Percentiles rank a stretch among this genome's conserved stretches.
Conservation (phyloP, 2,113 vertebrate genomes). For the Syngnathoides biaculeatus region DNA sequence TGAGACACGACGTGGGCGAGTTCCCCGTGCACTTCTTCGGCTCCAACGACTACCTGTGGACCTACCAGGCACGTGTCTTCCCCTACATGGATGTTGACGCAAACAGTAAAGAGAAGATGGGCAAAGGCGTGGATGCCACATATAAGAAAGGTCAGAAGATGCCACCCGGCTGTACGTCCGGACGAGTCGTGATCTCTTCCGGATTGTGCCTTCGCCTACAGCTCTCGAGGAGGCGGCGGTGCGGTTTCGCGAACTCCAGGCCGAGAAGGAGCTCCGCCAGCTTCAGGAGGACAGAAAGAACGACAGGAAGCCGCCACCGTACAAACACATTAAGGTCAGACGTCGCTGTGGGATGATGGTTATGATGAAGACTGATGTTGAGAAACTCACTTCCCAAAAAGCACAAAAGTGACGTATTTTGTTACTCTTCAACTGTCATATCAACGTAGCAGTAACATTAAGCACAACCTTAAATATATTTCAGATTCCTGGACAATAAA, state of each 20-base stretch:
- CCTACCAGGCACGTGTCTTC: slow-evolving; percentile 95
- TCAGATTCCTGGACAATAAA: too few relatives aligned
- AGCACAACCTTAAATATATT: too few relatives aligned
- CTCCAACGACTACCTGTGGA: slow-evolving; percentile 98
- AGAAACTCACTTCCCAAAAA: too few relatives aligned
- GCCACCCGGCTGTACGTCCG: not conserved
- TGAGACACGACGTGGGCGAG: slow-evolving; percentile 93
- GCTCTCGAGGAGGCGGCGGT: slow-evolving; percentile 92
- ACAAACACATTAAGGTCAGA: slow-evolving; percentile 84
- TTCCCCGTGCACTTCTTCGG: slow-evolving; percentile 98
- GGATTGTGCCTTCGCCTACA: slow-evolving; percentile 39
- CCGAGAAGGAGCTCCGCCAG: slow-evolving; percentile 91
- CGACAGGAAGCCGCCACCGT: slow-evolving; percentile 94
- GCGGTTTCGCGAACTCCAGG: slow-evolving; percentile 91
- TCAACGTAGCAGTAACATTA: too few relatives aligned
- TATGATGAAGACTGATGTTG: too few relatives aligned
- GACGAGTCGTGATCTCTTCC: not conserved
- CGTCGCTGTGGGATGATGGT: not conserved
- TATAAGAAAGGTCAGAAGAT: slow-evolving; percentile 87
- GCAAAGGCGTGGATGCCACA: slow-evolving; percentile 90
- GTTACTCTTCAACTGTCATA: too few relatives aligned
- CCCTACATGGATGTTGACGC: slow-evolving; percentile 98
- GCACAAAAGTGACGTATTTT: not conserved
- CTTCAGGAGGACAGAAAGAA: slow-evolving; percentile 94
- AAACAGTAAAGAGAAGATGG: slow-evolving; percentile 96